phyloP scores from a whole-genome alignment of 2,797 vertebrate genomes.

The Coregonus sp. region DNA sequence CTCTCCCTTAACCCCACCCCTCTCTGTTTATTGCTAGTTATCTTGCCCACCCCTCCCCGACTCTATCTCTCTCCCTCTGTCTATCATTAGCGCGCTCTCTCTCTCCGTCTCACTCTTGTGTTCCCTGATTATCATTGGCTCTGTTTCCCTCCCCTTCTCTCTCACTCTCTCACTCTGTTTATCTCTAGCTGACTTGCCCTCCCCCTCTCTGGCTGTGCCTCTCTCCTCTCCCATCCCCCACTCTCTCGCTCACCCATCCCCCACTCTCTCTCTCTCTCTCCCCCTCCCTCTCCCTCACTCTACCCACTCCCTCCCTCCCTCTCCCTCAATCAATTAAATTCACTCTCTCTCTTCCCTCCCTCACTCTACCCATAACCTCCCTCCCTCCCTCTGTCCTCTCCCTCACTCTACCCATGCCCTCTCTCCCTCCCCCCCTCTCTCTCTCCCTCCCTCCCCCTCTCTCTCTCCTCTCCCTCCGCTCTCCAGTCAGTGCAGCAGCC shows the following conservation, averaged over 20 bases:
- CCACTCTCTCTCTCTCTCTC: not conserved
- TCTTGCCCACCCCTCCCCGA: not conserved
- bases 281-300: not conserved
- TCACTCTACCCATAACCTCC: no score
- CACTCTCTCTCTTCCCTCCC: not conserved
- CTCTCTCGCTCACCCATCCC: not conserved
- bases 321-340: not conserved
- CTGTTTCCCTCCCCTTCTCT: not conserved
- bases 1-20: not conserved
- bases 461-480: not conserved
- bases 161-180: conserved; percentile 5
- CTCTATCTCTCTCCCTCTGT: not conserved
- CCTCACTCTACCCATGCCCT: conserved; percentile 7
- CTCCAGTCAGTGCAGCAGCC: not conserved
- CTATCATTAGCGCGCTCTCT: not conserved
- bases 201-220: not conserved
- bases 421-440: not conserved
- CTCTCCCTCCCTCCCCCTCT: not conserved
- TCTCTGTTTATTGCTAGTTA: not conserved
- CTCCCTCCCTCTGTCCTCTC: not conserved
- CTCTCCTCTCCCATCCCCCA: not conserved
- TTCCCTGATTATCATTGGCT: not conserved
- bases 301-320: not conserved
- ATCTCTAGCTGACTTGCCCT: not conserved
- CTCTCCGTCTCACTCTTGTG: conserved; percentile 28